phyloP scores from a whole-genome alignment of 2,797 vertebrate species.

The Cyprinodon diabolis region DNA sequence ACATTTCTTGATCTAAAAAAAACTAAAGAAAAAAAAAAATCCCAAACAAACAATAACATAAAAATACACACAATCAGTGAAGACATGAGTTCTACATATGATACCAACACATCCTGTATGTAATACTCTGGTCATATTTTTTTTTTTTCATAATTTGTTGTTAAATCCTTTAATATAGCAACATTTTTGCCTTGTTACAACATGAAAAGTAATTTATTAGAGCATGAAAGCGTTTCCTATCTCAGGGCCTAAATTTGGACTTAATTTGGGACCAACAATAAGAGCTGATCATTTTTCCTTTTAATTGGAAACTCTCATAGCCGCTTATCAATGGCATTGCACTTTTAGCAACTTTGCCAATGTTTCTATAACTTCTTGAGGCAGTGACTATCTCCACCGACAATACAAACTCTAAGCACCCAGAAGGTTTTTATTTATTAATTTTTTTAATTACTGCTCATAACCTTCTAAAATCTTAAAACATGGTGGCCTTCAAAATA shows the following conservation, averaged over 20 bases:
- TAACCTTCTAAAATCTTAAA: neutral
- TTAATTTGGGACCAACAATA: neutral
- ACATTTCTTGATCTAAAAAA: neutral
- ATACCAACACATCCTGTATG: neutral
- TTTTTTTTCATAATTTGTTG: neutral
- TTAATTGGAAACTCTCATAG: neutral
- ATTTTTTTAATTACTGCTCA: neutral
- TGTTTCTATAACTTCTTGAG: neutral
- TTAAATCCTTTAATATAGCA: neutral
- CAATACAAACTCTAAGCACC: neutral
- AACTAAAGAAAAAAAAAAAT: neutral
- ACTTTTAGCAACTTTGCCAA: conserved; percentile 10
- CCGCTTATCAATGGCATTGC: neutral
- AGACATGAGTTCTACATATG: neutral
- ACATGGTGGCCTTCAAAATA: neutral
- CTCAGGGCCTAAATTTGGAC: neutral
- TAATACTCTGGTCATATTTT: neutral
- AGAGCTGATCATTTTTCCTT: neutral
- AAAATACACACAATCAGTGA: neutral
- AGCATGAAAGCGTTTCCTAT: neutral
- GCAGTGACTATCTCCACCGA: conserved; percentile 1
- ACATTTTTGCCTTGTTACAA: neutral
- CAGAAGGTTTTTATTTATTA: neutral
- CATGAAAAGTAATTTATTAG: neutral
- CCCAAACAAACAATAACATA: neutral